phyloP scores from a whole-genome alignment of 2,113 vertebrate genomes.

The Muntiacus reevesi region DNA sequence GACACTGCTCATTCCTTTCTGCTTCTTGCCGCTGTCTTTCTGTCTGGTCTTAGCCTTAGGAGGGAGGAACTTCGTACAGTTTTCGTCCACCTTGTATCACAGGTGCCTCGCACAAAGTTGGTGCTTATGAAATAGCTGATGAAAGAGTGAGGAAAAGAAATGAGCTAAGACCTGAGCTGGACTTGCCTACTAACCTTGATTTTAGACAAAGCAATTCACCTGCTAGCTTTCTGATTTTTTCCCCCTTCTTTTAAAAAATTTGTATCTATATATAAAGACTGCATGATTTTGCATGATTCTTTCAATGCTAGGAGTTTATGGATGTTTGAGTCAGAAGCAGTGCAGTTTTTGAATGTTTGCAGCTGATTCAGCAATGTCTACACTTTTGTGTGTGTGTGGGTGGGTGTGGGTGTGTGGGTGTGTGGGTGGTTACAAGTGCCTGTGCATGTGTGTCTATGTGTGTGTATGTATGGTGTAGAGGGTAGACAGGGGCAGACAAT shows the following conservation, averaged over 20 bases:
- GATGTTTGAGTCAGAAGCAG: not conserved
- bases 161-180: not conserved
- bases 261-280: not conserved
- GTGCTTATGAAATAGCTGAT: not conserved
- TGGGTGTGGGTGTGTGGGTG: too few relatives aligned
- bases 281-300: not conserved
- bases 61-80: rapidly evolving
- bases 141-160: not conserved
- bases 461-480: not conserved
- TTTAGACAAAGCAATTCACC: not conserved
- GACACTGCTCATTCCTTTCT: not conserved
- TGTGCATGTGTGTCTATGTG: not conserved
- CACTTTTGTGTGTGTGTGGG: not conserved
- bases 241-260: not conserved
- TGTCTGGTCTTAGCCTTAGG: rapidly evolving
- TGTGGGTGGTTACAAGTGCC: not conserved
- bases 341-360: not conserved
- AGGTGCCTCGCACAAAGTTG: not conserved
- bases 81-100: not conserved
- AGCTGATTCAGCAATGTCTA: not conserved
- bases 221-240: not conserved
- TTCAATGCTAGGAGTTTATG: not conserved
- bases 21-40: not conserved
- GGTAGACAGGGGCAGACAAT: not conserved
- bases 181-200: not conserved